A percentile compares a stretch with the other conserved stretches of the same genome.
Evolutionary conservation across 2,113 vertebrate species (phyloP).

Genomic region (Nerophis lumbriciformis): DNA sequence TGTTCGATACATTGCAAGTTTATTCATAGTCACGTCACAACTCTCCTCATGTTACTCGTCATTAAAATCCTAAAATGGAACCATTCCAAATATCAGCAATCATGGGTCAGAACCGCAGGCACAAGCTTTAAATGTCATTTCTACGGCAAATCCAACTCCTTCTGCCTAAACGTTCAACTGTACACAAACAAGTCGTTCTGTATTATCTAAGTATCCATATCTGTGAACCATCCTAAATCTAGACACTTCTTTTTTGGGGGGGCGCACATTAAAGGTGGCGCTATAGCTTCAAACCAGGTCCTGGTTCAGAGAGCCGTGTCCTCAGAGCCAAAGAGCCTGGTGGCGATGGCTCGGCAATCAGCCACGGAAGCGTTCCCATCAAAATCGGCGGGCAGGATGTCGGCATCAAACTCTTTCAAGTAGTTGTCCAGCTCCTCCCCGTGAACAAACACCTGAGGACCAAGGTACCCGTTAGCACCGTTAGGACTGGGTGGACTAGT

Average conservation of each 20-base stretch:
- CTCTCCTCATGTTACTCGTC: conserved; percentile 6
- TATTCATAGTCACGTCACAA: background rate
- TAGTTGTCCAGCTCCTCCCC: conserved; percentile 87
- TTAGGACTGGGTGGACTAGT: background rate
- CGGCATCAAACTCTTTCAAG: conserved; percentile 81
- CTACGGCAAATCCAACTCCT: conserved; percentile 22
- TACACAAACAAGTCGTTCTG: conserved; percentile 18
- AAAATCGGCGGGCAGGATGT: conserved; percentile 86
- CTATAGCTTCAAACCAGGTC: conserved; percentile 26
- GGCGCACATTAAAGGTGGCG: conserved; percentile 4
- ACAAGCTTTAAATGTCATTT: conserved; percentile 5
- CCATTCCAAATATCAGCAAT: background rate
- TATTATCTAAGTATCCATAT: conserved; percentile 32
- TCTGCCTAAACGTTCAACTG: background rate
- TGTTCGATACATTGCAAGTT: conserved; percentile 3
- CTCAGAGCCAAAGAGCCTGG: conserved; percentile 87
- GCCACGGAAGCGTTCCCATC: conserved; percentile 81
- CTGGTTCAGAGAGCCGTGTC: conserved; percentile 82
- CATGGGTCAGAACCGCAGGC: background rate
- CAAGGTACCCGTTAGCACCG: background rate
- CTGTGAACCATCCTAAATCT: conserved; percentile 22
- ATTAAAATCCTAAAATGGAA: background rate
- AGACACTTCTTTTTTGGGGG: conserved; percentile 11
- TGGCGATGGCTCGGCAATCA: conserved; percentile 75
- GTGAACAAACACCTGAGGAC: conserved; percentile 83